These are phyloP conservation scores for Pyrgus malvae DNA, from an alignment of 2,888 invertebrate species.

Conservation along the genomic window DNA sequence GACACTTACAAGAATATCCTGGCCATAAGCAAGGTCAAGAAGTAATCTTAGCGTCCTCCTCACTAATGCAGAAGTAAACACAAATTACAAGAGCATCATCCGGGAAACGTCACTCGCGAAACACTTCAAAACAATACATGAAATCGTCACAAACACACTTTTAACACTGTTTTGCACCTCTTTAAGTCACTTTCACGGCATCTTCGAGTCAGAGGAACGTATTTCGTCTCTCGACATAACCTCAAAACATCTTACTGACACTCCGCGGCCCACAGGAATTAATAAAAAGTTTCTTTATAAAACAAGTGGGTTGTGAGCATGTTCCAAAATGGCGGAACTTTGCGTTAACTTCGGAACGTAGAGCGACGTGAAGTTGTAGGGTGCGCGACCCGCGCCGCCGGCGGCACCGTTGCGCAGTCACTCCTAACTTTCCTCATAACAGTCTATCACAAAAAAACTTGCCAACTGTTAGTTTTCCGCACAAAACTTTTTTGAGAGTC, in stretches of 20 bases:
- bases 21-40: constrained; percentile 60
- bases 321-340: constrained; percentile 83
- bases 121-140: constrained; percentile 77
- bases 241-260: constrained; percentile 82
- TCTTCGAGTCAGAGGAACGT: constrained; percentile 63
- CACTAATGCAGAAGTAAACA: constrained; percentile 74
- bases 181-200: constrained; percentile 52
- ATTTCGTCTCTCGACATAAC: constrained; percentile 73
- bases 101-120: constrained; percentile 66
- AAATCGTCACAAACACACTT: constrained; percentile 64
- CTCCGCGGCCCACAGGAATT: constrained; percentile 82
- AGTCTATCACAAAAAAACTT: constrained; percentile 62
- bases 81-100: constrained; percentile 71
- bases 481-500: constrained; percentile 46
- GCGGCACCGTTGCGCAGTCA: constrained; percentile 63
- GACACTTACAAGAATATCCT: constrained; percentile 46
- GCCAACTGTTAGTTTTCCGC: constrained; percentile 45
- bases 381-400: constrained; percentile 68
- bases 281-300: constrained; percentile 84
- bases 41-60: constrained; percentile 60
- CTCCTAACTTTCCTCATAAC: constrained; percentile 72
- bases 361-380: constrained; percentile 80
- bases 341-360: constrained; percentile 82
- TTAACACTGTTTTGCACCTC: constrained; percentile 46
- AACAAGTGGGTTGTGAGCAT: constrained; percentile 83